Conservation (phyloP, 2,888 invertebrate species). For the Mamestra brassicae region DNA sequence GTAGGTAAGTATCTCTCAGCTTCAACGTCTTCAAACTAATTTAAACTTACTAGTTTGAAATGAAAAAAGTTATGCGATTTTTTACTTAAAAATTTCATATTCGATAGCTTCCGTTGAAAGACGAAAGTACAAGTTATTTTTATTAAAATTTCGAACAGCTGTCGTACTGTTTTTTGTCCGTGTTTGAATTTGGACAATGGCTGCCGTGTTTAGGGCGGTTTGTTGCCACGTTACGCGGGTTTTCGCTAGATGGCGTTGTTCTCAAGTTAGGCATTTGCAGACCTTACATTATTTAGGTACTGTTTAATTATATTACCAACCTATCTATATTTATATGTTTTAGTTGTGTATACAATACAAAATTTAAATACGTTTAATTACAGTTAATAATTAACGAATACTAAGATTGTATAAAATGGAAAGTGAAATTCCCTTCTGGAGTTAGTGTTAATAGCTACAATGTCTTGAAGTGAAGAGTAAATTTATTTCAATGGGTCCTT, state of each 20-base stretch:
- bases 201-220: not conserved
- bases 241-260: slow-evolving; percentile 54
- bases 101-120: slow-evolving; percentile 38
- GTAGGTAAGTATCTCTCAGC: slow-evolving; percentile 11
- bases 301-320: not conserved
- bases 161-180: slow-evolving; percentile 26
- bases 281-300: not conserved
- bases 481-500: no score
- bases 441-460: no score
- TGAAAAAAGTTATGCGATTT: slow-evolving; percentile 54
- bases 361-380: not conserved
- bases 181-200: slow-evolving; percentile 8
- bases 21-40: slow-evolving; percentile 41
- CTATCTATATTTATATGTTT: no score
- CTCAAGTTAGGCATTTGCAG: not conserved
- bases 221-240: slow-evolving; percentile 17
- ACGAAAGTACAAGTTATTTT: slow-evolving; percentile 51
- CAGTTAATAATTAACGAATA: no score
- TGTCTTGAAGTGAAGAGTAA: no score
- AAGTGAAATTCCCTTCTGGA: no score
- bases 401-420: no score
- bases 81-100: slow-evolving; percentile 47
- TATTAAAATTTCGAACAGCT: slow-evolving; percentile 54
- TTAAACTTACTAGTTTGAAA: slow-evolving; percentile 55
- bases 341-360: not conserved